Evolutionary conservation across 2,797 vertebrate genomes (phyloP), one percentile per base, ranked within the genome.

Genomic region (Remorina albescens): DNA sequence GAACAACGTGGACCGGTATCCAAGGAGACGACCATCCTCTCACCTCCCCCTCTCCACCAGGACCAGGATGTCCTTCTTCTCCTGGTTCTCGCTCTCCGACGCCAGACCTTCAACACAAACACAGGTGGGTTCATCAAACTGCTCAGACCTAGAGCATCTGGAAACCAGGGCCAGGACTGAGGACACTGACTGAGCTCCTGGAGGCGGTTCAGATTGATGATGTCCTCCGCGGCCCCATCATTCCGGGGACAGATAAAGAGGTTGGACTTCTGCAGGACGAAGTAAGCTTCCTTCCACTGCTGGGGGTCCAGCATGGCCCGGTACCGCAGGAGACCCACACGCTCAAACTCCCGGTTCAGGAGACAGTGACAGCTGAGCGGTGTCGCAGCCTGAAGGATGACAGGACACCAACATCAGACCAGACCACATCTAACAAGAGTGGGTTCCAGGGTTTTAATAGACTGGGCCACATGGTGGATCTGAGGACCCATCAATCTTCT

Each of bases 1-100:
- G n/a, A n/a, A n/a, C n/a, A n/a, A n/a, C n/a, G n/a, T n/a, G n/a
- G n/a, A n/a, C n/a, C 32, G 8, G 32, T 6, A 32, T 2, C 3
- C 8, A n/a, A n/a, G n/a, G n/a, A n/a, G n/a, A n/a, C n/a, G n/a
- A n/a, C n/a, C n/a, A n/a, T 23, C 7, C 9, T 62, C 93, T 92
- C 82, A 98, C 98, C 98, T 95, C 87, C 97, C 97, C 83, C 96
- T 98, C 82, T 99, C 98, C 56, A 99, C 98, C 41, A 99, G 84
- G 21, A 99, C 92, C 85, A 99, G 90, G 85, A 96, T 91, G 65
- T 98, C 96, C 80, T 95, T 98, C 93, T 97, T 99, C 78, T 99
- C 97, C 0, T 96, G 93, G 42, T 94, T 94, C 16, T 97, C 96
- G 0, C 71, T 83, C 70, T 96, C 91, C 0, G 95, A 94, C 42